Evolutionary conservation across 2,888 invertebrate species (phyloP), one percentile per base, ranked within the genome.

Genomic region (Spisula subtruncata): DNA sequence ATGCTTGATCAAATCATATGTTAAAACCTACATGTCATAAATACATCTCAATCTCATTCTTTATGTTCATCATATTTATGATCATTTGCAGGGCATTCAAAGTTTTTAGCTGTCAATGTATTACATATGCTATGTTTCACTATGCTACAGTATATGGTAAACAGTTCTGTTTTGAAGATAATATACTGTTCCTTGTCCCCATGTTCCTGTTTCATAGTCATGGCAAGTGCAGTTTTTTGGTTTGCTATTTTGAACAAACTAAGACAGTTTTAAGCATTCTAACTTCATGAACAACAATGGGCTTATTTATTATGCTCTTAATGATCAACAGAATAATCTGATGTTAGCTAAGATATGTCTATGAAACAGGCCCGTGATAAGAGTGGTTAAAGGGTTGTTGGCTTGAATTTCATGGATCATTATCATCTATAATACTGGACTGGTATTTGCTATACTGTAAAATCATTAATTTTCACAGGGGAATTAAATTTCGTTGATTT

Each of bases 1-100:
- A 51, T 46, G 86, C 51, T 83, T 83, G 41, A 91, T 92, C 46
- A 86, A 75, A 51, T 87, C 86, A n/a, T 79, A 75, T 66, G 90
- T 92, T n/a, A 85, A 86, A 71, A 92, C 92, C 25, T 91, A 87
- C 79, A 51, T 90, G 87, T 91, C 92, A n/a, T 92, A 46, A 83
- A 79, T 54, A 8, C 20, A n/a, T 56, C 32, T 16, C 41, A n/a
- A 56, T 41, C 18, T 66, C 4, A n/a, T 25, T 66, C 8, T 25
- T 10, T 66, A 12, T 66, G 0, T 66, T 12, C 51, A 8, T 1
- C 60, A 66, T 66, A 10, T n/a, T 25, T 25, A 25, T 66, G 25
- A 10, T 25, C 10, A 66, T 66, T 25, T 66, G 60, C 25, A 66
- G 60, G 25, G 25, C 25, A n/a, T 25, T 25, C 60, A n/a, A 66